phyloP scores from a whole-genome alignment of 2,113 vertebrate genomes.

The Rhea americana region DNA sequence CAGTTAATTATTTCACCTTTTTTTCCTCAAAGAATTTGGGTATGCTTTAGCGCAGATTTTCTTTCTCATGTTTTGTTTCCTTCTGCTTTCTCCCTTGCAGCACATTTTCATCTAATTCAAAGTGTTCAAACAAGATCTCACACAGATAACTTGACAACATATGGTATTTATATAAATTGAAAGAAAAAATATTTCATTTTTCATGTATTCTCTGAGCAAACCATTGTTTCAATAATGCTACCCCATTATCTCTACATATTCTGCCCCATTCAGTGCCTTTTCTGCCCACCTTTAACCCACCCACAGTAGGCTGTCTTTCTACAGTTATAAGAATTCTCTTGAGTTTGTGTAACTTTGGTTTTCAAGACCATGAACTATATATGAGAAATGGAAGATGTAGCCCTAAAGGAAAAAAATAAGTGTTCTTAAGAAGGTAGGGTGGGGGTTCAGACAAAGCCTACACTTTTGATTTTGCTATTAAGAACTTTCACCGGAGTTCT shows the following conservation, averaged over 20 bases:
- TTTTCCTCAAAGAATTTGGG: neutral
- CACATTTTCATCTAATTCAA: neutral
- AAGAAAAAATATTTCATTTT: neutral
- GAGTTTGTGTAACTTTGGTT: neutral
- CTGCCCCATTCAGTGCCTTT: neutral
- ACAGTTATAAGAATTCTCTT: neutral
- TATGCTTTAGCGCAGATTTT: neutral
- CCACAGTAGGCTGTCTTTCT: neutral
- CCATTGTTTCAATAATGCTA: neutral
- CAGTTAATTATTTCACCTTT: neutral
- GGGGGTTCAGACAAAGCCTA: neutral
- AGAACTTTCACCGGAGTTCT: neutral
- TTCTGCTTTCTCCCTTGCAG: neutral
- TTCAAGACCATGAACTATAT: neutral
- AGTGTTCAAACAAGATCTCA: neutral
- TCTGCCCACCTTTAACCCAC: neutral
- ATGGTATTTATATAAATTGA: neutral
- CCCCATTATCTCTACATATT: neutral
- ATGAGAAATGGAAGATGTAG: neutral
- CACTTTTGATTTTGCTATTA: neutral
- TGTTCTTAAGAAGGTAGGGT: neutral
- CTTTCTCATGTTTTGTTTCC: neutral
- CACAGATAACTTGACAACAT: neutral
- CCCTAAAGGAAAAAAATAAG: neutral
- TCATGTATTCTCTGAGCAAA: neutral